Conservation (phyloP, 2,888 invertebrate genomes). For the Rosalia funebris region DNA sequence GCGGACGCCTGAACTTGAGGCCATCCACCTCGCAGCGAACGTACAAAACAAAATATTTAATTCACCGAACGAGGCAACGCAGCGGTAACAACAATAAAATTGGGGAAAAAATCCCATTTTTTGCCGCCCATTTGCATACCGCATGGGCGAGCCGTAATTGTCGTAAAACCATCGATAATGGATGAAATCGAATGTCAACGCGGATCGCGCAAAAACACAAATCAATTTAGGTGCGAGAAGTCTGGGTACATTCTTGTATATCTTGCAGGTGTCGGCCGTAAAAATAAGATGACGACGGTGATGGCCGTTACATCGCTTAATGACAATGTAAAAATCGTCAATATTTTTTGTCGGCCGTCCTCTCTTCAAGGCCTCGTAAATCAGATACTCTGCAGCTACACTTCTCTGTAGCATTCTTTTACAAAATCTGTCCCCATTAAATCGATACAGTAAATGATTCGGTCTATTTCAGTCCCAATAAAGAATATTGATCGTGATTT, state of each 20-base stretch:
- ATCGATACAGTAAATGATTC: no score
- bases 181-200: slow-evolving; percentile 16
- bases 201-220: slow-evolving; percentile 7
- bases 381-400: no score
- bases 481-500: no score
- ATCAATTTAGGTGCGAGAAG: slow-evolving; percentile 6
- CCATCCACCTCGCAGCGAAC: slow-evolving; percentile 3
- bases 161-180: slow-evolving; percentile 14
- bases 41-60: slow-evolving; percentile 2
- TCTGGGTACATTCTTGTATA: neutral
- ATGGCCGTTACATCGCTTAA: no score
- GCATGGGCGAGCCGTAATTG: neutral
- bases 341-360: no score
- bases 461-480: no score
- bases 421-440: no score
- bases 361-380: no score
- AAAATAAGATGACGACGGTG: neutral
- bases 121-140: slow-evolving; percentile 10
- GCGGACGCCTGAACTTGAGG: neutral
- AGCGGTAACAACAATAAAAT: slow-evolving; percentile 18
- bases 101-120: slow-evolving; percentile 8
- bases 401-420: no score
- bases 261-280: neutral
- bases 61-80: slow-evolving; percentile 2
- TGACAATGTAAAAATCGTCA: no score